phyloP scores from a whole-genome alignment of 2,888 invertebrate genomes.

The Myopa testacea region DNA sequence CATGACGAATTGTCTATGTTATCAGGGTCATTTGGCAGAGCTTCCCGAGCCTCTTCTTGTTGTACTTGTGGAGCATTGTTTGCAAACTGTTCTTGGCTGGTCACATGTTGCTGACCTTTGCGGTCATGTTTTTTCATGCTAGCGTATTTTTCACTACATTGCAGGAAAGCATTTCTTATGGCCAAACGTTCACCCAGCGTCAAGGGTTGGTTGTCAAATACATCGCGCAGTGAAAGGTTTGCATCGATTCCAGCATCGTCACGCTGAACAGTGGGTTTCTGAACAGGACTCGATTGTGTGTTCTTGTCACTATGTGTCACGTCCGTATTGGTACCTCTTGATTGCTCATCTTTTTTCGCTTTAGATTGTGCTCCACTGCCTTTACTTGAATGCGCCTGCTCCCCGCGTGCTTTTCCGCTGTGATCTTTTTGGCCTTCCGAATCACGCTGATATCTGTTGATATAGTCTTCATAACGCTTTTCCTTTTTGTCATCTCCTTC shows the following conservation, averaged over 20 bases:
- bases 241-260: not conserved
- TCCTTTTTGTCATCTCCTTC: constrained; percentile 31
- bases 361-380: not conserved
- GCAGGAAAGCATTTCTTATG: constrained; percentile 3
- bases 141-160: not conserved
- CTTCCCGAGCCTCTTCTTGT: not conserved
- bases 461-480: constrained; percentile 37
- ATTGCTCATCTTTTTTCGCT: too few species aligned
- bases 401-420: not conserved
- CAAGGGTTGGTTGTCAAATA: not conserved
- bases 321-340: too few species aligned
- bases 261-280: not conserved
- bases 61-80: not conserved
- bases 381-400: not conserved
- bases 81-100: not conserved
- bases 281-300: too few species aligned
- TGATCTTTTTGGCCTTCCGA: too few species aligned
- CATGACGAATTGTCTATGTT: too few species aligned
- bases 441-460: constrained; percentile 21
- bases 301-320: too few species aligned
- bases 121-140: not conserved
- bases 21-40: not conserved
- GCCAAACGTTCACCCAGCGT: not conserved
- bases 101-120: not conserved
- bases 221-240: not conserved